Base-by-base conservation (phyloP, 1,140 invertebrate species). In the Varroa destructor region DNA sequence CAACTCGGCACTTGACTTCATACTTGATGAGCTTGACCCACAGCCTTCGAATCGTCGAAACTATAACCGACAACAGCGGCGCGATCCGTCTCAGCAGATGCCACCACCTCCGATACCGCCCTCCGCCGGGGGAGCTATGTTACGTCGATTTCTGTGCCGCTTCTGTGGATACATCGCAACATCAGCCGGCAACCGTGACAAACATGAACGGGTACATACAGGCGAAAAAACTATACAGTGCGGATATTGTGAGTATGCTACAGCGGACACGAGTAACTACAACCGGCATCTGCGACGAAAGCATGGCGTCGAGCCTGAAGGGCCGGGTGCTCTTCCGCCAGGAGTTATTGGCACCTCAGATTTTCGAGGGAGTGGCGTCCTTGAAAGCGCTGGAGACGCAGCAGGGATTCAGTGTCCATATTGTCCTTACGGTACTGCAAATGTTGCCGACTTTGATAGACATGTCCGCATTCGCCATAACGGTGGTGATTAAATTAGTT, bases 201-300 rank as follows among this genome's bases (percentile, higher is more conserved):
- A 67, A 46, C 61, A 67, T 37, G 61, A 67, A 8, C 40, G 61
- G 3, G 61, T 67, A 5, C 61, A 67, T 8, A 67, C 61, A 1
- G 46, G 46, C 40, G 61, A 67, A 46, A 67, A 67, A 8, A 67
- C 61, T 4, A 67, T 67, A 37, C 61, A 67, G 61, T 67, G 61
- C 61, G 61, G 40, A 10, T 67, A 67, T 37, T 67, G 61, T 37
- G 61, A 67, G 40, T 67, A 67, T 37, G 61, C 61, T 12, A 67
- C 61, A 67, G 61, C 61, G 3, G 61, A 67, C 61, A 67, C n/a
- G 40, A 67, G 61, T 8, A 67, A 67, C 61, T 67, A 67, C 61
- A 67, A 67, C 37, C 40, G 61, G 46, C 61, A 67, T 37, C 61
- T 67, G 10, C 10, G 36, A 46, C 40, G 61, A 46, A 67, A 67